These are phyloP conservation scores for Rhizomys pruinosus DNA, from an alignment of 2,113 vertebrate genomes.

Conservation along the genomic window DNA sequence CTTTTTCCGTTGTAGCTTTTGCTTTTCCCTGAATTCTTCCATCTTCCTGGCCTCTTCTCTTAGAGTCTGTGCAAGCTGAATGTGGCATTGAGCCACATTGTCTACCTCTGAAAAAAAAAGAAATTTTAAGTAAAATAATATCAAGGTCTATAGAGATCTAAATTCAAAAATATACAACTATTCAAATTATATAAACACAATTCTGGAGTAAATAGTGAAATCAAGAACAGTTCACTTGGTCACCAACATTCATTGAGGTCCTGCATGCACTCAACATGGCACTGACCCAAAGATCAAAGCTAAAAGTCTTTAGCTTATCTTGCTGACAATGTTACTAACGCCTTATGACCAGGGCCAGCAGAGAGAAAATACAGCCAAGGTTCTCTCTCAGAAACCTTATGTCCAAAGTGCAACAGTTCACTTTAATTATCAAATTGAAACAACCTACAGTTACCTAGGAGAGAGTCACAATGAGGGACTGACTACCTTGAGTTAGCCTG, in stretches of 20 bases:
- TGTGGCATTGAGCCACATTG: conserved; percentile 91
- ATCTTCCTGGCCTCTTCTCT: conserved; percentile 94
- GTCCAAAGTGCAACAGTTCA: too few relatives aligned
- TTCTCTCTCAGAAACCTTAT: background rate
- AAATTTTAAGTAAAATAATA: background rate
- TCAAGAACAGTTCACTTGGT: background rate
- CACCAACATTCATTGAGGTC: background rate
- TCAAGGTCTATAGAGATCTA: background rate
- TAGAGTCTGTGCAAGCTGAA: conserved; percentile 93
- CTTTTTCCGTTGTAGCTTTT: conserved; percentile 93
- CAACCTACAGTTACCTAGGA: background rate
- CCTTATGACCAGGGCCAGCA: background rate
- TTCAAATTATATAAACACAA: background rate
- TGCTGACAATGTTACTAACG: background rate
- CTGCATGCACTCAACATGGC: background rate
- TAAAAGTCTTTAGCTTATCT: background rate
- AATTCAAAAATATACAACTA: conserved; percentile 21
- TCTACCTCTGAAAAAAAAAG: conserved; percentile 88
- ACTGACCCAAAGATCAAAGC: background rate
- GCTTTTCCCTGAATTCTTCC: conserved; percentile 96
- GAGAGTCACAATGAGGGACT: background rate
- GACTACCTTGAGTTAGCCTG: too few relatives aligned
- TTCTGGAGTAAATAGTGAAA: background rate
- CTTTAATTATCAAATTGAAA: background rate
- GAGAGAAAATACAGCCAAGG: background rate